phyloP scores from a whole-genome alignment of 2,888 invertebrate genomes.

The Troilus luridus region DNA sequence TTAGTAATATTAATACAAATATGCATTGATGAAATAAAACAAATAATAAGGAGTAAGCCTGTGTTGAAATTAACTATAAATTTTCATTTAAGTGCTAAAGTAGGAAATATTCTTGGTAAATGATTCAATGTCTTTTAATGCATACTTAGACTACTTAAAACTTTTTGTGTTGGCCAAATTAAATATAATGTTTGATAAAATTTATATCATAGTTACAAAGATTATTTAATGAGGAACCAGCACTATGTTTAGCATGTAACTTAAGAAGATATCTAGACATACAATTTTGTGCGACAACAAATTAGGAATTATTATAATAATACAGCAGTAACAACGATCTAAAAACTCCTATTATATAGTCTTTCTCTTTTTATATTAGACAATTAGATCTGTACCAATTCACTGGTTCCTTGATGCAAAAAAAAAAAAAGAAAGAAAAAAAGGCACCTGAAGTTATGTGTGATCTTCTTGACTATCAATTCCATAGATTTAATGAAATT shows the following conservation, averaged over 20 bases:
- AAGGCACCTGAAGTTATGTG: conserved; percentile 52
- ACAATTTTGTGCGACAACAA: background rate
- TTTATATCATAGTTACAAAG: background rate
- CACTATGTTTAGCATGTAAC: background rate
- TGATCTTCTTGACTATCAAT: conserved; percentile 59
- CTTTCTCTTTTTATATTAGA: conserved; percentile 48
- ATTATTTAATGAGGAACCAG: background rate
- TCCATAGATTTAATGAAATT: conserved; percentile 55
- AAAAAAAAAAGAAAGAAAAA: conserved; percentile 10
- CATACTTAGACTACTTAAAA: background rate
- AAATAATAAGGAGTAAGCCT: background rate
- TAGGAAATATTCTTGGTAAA: background rate
- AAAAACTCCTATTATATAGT: conserved; percentile 52
- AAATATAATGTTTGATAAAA: background rate
- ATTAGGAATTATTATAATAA: conserved; percentile 22
- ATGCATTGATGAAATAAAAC: background rate
- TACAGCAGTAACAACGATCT: conserved; percentile 54
- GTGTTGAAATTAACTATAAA: background rate
- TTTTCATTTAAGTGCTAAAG: background rate
- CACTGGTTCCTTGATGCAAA: conserved; percentile 43
- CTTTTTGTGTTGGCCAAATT: background rate
- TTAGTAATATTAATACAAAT: too few species aligned
- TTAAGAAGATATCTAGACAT: conserved; percentile 1
- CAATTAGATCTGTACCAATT: conserved; percentile 51
- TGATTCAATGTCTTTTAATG: background rate